A percentile compares a stretch with the other conserved stretches of the same genome.
Evolutionary conservation across 2,888 invertebrate species (phyloP).

Genomic region (Masnerella sp.): DNA sequence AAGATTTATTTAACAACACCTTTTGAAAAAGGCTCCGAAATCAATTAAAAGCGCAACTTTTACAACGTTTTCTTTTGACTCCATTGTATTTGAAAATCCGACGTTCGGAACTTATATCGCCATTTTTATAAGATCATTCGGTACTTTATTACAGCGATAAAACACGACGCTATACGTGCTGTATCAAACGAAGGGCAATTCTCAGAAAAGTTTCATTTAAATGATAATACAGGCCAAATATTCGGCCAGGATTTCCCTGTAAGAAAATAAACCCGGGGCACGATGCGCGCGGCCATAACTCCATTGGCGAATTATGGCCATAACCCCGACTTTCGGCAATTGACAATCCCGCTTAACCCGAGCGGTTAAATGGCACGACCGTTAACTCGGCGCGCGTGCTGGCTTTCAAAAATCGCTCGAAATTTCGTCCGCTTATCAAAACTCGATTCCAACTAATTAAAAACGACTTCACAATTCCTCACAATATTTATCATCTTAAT

Average conservation of each 20-base stretch:
- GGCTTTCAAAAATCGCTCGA: too few relatives aligned
- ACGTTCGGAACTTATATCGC: slow-evolving; percentile 11
- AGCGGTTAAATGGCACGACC: too few relatives aligned
- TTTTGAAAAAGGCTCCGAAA: too few relatives aligned
- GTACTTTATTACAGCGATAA: slow-evolving; percentile 41
- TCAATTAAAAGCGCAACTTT: too few relatives aligned
- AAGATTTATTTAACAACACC: too few relatives aligned
- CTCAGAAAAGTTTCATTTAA: slow-evolving; percentile 49
- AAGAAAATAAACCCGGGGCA: slow-evolving; percentile 41
- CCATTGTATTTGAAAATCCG: slow-evolving; percentile 10
- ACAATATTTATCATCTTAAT: too few relatives aligned
- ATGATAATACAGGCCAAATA: slow-evolving; percentile 44
- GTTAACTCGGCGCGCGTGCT: too few relatives aligned
- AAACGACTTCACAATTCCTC: too few relatives aligned
- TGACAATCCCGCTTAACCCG: slow-evolving; percentile 27
- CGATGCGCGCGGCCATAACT: slow-evolving; percentile 30
- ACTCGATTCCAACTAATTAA: too few relatives aligned
- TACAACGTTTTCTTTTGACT: slow-evolving; percentile 2
- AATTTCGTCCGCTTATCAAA: too few relatives aligned
- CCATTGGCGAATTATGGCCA: slow-evolving; percentile 37
- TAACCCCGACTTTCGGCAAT: slow-evolving; percentile 40
- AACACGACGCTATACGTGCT: slow-evolving; percentile 22
- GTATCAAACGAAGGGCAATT: slow-evolving; percentile 44
- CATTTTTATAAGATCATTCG: slow-evolving; percentile 15
- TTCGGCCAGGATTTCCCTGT: slow-evolving; percentile 34